Conservation (phyloP, 2,888 invertebrate genomes). For the Athrips mouffetella region DNA sequence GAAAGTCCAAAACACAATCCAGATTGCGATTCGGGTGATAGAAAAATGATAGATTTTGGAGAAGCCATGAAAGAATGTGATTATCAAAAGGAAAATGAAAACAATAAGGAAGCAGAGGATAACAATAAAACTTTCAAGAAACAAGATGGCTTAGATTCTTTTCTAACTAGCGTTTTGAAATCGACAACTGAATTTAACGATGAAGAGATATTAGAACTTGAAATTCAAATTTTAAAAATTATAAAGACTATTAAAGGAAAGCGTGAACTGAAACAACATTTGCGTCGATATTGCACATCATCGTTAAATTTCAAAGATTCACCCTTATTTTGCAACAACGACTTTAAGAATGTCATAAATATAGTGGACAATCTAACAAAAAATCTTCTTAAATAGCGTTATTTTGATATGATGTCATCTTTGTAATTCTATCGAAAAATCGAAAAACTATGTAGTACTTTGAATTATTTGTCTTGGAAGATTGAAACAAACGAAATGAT, state of each 20-base stretch:
- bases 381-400: too few species aligned
- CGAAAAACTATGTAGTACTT: too few species aligned
- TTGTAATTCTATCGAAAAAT: too few species aligned
- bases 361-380: too few species aligned
- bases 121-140: background rate
- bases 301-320: constrained; percentile 13
- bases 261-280: constrained; percentile 7
- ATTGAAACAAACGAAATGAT: too few species aligned
- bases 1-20: background rate
- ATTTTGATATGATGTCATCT: too few species aligned
- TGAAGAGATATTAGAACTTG: constrained; percentile 11
- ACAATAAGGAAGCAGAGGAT: background rate
- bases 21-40: background rate
- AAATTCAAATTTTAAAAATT: constrained; percentile 13
- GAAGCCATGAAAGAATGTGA: background rate
- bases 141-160: background rate
- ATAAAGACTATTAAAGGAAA: constrained; percentile 12
- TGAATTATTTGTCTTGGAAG: too few species aligned
- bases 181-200: constrained; percentile 7
- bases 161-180: constrained; percentile 1
- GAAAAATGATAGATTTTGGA: background rate
- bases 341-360: too few species aligned
- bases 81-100: background rate
- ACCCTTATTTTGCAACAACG: background rate
- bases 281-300: constrained; percentile 4